Conservation (phyloP, 2,797 vertebrate species). For the Potorous gilbertii region DNA sequence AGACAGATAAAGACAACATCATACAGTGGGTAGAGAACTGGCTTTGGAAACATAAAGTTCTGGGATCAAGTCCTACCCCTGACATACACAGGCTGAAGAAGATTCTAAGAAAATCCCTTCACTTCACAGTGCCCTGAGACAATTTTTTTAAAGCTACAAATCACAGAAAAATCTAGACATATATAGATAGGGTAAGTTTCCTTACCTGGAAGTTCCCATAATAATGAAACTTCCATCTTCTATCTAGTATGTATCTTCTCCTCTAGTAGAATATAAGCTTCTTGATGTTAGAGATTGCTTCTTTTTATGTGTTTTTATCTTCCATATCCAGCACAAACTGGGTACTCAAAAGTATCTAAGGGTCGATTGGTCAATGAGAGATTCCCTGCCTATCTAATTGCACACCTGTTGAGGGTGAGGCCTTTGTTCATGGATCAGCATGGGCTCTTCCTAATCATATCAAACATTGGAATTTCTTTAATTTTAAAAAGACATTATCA, state of each 20-base stretch:
- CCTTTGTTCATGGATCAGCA: background rate
- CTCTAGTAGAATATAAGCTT: background rate
- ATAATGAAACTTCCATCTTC: background rate
- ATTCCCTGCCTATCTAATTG: background rate
- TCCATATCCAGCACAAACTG: background rate
- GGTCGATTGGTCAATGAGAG: background rate
- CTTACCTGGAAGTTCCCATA: background rate
- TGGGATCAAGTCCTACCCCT: background rate
- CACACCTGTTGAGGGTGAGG: background rate
- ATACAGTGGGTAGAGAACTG: background rate
- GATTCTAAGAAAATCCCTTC: background rate
- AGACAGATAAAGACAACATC: background rate
- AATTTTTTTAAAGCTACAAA: background rate
- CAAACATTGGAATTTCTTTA: background rate
- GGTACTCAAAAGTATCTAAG: background rate
- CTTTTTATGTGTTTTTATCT: background rate
- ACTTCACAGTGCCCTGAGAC: background rate
- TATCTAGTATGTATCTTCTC: background rate
- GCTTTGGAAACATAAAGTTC: background rate
- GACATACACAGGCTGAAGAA: background rate
- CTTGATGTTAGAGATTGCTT: background rate
- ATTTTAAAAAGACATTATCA: too few species aligned
- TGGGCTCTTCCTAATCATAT: background rate
- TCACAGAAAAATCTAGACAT: background rate
- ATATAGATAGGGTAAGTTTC: background rate